Evolutionary conservation across 2,113 vertebrate species (phyloP).

Genomic region (Actinemys pallida): DNA sequence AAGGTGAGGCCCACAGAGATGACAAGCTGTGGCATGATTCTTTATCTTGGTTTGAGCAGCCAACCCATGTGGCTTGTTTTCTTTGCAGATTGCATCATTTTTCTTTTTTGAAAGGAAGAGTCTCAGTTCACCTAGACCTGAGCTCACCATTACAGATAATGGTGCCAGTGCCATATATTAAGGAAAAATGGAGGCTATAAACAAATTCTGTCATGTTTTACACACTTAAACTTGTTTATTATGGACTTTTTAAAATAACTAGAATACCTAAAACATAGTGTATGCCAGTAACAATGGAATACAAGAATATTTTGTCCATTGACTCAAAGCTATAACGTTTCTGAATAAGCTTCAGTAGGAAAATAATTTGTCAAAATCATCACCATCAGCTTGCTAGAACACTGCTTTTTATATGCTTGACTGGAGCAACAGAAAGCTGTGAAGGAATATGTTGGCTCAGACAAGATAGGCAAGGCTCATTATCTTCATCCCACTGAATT

Average conservation of each 20-base stretch:
- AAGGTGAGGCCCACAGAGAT: neutral
- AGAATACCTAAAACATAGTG: neutral
- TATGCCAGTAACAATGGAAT: neutral
- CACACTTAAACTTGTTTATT: neutral
- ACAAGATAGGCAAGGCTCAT: neutral
- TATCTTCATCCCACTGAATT: neutral
- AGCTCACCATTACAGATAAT: neutral
- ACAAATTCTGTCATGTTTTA: neutral
- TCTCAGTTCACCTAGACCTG: neutral
- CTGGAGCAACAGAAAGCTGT: neutral
- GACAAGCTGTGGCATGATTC: neutral
- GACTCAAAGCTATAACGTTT: neutral
- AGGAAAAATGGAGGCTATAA: neutral
- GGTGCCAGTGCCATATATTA: neutral
- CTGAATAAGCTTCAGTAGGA: neutral
- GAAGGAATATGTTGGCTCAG: neutral
- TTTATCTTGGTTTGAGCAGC: neutral
- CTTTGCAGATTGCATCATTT: neutral
- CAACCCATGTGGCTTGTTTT: neutral
- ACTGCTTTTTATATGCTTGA: neutral
- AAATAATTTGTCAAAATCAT: neutral
- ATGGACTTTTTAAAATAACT: neutral
- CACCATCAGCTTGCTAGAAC: neutral
- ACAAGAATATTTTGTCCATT: neutral
- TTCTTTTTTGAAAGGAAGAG: neutral